These are phyloP conservation scores for Drosophila rhopaloa DNA, from an alignment of 1,140 invertebrate species.

Conservation along the genomic window DNA sequence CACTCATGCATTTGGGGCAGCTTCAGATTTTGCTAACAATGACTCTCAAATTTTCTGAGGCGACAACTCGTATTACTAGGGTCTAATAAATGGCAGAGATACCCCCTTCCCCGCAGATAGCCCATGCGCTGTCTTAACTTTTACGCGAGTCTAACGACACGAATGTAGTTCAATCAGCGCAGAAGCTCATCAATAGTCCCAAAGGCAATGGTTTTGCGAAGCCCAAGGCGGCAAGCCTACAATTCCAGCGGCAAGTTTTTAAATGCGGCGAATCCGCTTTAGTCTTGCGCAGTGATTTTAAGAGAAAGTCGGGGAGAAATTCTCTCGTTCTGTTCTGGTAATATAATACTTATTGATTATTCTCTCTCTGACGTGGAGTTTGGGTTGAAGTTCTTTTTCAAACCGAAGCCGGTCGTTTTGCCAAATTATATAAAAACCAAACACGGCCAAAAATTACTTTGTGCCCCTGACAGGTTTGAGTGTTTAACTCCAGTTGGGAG, in stretches of 20 bases:
- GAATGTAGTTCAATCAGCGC: conserved; percentile 21
- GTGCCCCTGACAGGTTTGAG: neutral
- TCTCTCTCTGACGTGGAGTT: conserved; percentile 50
- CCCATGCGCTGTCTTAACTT: conserved; percentile 15
- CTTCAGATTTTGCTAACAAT: neutral
- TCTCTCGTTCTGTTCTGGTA: conserved; percentile 28
- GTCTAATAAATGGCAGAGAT: neutral
- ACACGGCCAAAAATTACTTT: conserved; percentile 5
- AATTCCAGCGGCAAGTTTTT: conserved; percentile 25
- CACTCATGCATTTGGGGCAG: too few relatives aligned
- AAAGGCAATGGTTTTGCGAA: conserved; percentile 9
- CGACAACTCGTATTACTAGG: conserved; percentile 3
- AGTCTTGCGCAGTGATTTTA: conserved; percentile 34
- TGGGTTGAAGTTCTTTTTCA: conserved; percentile 16
- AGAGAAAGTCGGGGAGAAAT: conserved; percentile 1
- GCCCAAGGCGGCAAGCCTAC: conserved; percentile 6
- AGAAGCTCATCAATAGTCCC: conserved; percentile 18
- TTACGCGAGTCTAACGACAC: neutral
- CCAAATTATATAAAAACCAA: conserved; percentile 49
- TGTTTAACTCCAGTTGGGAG: neutral
- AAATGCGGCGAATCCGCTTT: conserved; percentile 16
- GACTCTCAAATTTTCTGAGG: neutral
- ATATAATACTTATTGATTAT: conserved; percentile 75
- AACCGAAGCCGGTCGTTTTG: conserved; percentile 29
- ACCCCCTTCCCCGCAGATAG: neutral